Evolutionary conservation across 2,797 vertebrate species (phyloP).

Genomic region (Cheirogaleus major): DNA sequence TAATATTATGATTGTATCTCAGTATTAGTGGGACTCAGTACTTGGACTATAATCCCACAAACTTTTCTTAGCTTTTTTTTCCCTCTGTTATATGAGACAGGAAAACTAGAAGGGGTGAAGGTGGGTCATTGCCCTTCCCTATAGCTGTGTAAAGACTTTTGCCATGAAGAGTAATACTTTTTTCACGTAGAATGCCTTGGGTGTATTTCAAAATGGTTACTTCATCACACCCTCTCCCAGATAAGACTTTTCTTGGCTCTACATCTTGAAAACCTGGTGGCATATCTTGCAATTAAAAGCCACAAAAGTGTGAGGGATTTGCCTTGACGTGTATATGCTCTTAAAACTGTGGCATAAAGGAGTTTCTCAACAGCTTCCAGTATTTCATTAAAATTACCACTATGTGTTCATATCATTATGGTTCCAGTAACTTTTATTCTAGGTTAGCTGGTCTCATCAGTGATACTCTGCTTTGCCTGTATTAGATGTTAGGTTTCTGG

Average conservation of each 20-base stretch:
- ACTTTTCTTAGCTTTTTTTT: not conserved
- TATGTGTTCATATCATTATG: too few species aligned
- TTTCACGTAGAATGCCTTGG: not conserved
- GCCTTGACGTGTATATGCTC: not conserved
- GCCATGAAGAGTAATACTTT: not conserved
- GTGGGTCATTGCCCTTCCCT: not conserved
- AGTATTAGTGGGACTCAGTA: not conserved
- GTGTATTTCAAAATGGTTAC: not conserved
- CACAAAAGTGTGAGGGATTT: not conserved
- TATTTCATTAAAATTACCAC: not conserved
- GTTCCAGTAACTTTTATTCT: not conserved
- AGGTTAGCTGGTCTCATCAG: not conserved
- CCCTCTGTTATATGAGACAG: not conserved
- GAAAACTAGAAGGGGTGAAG: not conserved
- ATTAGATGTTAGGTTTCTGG: not conserved
- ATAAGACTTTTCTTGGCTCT: not conserved
- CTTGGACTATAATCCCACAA: not conserved
- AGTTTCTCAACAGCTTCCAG: not conserved
- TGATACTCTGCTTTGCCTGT: not conserved
- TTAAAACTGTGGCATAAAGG: not conserved
- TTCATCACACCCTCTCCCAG: not conserved
- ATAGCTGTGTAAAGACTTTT: not conserved
- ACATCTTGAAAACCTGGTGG: not conserved
- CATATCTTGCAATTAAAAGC: not conserved
- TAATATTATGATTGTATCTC: not conserved